phyloP scores from a whole-genome alignment of 1,140 invertebrate genomes.

The Apis cerana region DNA sequence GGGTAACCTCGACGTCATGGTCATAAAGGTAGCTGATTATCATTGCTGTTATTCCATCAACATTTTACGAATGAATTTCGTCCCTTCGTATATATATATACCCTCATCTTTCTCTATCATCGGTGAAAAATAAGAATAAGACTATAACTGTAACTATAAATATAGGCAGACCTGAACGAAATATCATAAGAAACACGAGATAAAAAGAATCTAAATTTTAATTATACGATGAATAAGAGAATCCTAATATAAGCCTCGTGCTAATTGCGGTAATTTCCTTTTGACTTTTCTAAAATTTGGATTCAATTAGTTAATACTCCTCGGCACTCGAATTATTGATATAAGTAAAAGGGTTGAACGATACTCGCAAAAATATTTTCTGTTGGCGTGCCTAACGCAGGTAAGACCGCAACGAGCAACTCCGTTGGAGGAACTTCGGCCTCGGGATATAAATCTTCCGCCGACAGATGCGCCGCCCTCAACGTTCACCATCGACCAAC shows the following conservation, averaged over 20 bases:
- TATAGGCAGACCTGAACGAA: too few species aligned
- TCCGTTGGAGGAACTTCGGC: slow-evolving; percentile 61
- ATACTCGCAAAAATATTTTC: slow-evolving; percentile 47
- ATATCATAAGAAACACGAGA: too few species aligned
- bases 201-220: not conserved
- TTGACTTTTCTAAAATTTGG: too few species aligned
- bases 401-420: slow-evolving; percentile 48
- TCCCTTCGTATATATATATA: not conserved
- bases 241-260: not conserved
- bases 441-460: slow-evolving; percentile 76
- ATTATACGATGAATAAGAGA: not conserved
- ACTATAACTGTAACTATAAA: too few species aligned
- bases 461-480: slow-evolving; percentile 77
- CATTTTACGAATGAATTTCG: not conserved
- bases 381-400: slow-evolving; percentile 48
- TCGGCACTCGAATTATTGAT: not conserved
- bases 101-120: not conserved
- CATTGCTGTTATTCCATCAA: not conserved
- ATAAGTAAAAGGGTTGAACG: not conserved
- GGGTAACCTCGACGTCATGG: slow-evolving; percentile 52
- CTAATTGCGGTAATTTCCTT: not conserved
- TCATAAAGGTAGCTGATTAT: slow-evolving; percentile 23
- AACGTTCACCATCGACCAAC: slow-evolving; percentile 72
- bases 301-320: slow-evolving; percentile 1
- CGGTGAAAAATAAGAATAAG: not conserved